A percentile compares a stretch with the other conserved stretches of the same genome.
Conservation (phyloP, 1,140 invertebrate species). For the Lordiphosa mommai region DNA sequence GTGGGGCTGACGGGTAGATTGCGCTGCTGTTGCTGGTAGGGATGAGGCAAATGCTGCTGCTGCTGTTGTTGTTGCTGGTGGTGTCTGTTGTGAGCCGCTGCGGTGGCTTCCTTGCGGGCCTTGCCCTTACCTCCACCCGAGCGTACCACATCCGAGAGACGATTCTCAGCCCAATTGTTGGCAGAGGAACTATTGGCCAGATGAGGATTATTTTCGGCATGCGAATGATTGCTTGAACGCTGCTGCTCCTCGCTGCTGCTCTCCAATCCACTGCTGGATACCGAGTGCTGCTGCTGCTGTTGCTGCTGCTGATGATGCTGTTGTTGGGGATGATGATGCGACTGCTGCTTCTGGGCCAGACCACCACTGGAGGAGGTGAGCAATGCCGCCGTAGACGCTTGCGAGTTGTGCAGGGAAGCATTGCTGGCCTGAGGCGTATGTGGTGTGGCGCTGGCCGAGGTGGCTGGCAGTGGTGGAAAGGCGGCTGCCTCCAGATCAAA, state of each 20-base stretch:
- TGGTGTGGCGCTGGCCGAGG: slow-evolving; percentile 33
- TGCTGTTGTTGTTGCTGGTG: slow-evolving; percentile 46
- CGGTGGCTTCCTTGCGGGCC: slow-evolving; percentile 79
- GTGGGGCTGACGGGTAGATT: slow-evolving; percentile 54
- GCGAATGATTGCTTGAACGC: slow-evolving; percentile 47
- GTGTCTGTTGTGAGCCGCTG: slow-evolving; percentile 46
- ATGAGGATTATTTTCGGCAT: slow-evolving; percentile 29
- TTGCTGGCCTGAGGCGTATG: slow-evolving; percentile 41
- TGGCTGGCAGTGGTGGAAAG: slow-evolving; percentile 88
- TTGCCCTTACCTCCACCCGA: slow-evolving; percentile 68
- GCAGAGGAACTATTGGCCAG: slow-evolving; percentile 56
- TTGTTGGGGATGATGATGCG: slow-evolving; percentile 35
- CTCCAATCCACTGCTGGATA: slow-evolving; percentile 19
- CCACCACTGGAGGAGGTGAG: slow-evolving; percentile 16
- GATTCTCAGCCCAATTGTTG: slow-evolving; percentile 80
- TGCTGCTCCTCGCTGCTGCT: slow-evolving; percentile 31
- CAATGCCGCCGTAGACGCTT: neutral
- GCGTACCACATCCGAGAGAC: slow-evolving; percentile 90
- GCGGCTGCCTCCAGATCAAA: slow-evolving; percentile 91
- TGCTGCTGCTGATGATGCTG: slow-evolving; percentile 17
- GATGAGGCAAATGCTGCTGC: slow-evolving; percentile 73
- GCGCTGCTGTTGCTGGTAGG: slow-evolving; percentile 55
- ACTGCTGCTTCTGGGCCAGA: slow-evolving; percentile 33
- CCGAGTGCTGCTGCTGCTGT: slow-evolving; percentile 5
- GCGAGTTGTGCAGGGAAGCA: slow-evolving; percentile 43